Evolutionary conservation across 2,888 invertebrate genomes (phyloP), one percentile per base, ranked within the genome.

Genomic region (Eristalinus sepulchralis): DNA sequence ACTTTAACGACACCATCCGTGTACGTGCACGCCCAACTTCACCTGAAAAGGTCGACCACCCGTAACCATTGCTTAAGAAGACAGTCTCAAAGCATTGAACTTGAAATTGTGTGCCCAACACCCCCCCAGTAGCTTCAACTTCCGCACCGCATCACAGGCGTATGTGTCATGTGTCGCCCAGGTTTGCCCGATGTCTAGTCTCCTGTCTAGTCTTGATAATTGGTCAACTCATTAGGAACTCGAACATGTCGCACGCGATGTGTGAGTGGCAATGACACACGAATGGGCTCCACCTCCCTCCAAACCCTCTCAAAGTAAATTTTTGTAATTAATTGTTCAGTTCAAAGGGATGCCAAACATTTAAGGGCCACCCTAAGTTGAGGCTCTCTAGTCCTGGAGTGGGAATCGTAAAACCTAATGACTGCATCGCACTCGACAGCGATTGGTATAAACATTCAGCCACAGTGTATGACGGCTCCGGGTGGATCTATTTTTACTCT

Each of bases 401-500:
- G 70, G 27, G 27, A n/a, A 47, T 39, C 78, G 70, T 78, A 70
- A 72, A 64, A 75, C 24, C 75, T 47, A 68, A 81, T 59, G 63
- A 68, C 62, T 39, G 63, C 13, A 63, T 5, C 71, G 70, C 75
- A 70, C 82, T 77, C 72, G 71, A 77, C 39, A 78, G 24, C 53
- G 39, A 63, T 67, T 71, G 60, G 36, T 59, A 72, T 77, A 83
- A 83, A 77, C 72, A 83, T 78, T 83, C 67, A 59, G 13, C 47
- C 24, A n/a, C 27, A 27, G 2, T 27, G 27, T 27, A 27, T 27
- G 6, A 57, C 33, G 13, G 34, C 59, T 63, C 34, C 78, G 71
- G 64, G 80, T 33, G 64, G 55, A 70, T 79, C 83, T 84, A 80
- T 84, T 75, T 83, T 75, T 39, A 59, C 66, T 63, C 36, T 55